Percentiles rank a stretch among this genome's conserved stretches.
These are phyloP conservation scores for Gasterosteus nipponicus DNA, from an alignment of 2,113 vertebrate genomes.

Conservation along the genomic window DNA sequence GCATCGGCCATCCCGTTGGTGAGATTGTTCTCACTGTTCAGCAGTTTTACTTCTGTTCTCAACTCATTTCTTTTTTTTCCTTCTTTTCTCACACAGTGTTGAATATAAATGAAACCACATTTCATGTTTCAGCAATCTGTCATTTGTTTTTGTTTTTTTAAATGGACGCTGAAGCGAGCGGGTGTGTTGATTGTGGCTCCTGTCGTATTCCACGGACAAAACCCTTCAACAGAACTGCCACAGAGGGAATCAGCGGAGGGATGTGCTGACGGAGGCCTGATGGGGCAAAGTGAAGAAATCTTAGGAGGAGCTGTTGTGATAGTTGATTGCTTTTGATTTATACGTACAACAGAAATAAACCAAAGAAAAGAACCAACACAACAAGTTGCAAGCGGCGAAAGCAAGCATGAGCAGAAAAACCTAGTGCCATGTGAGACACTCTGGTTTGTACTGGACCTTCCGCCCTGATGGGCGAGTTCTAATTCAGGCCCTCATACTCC, in stretches of 20 bases:
- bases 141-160: background rate
- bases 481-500: conserved; percentile 15
- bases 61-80: conserved; percentile 40
- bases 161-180: conserved; percentile 27
- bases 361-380: background rate
- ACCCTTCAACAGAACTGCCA: conserved; percentile 54
- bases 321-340: conserved; percentile 58
- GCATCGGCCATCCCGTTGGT: conserved; percentile 20
- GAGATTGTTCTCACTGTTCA: background rate
- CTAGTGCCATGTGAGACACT: conserved; percentile 29
- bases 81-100: conserved; percentile 27
- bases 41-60: conserved; percentile 40
- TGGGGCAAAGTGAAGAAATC: conserved; percentile 59
- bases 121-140: conserved; percentile 51
- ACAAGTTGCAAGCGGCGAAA: conserved; percentile 13
- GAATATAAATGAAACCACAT: conserved; percentile 67
- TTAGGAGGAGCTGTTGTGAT: conserved; percentile 27
- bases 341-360: conserved; percentile 57
- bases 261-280: conserved; percentile 57
- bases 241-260: conserved; percentile 42
- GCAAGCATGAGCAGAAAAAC: background rate
- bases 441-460: conserved; percentile 29
- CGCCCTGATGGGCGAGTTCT: conserved; percentile 31
- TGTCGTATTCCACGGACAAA: conserved; percentile 55
- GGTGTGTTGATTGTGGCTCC: conserved; percentile 61